A percentile compares a stretch with the other conserved stretches of the same genome.
Conservation (phyloP, 1,140 invertebrate genomes). For the Papilio machaon region DNA sequence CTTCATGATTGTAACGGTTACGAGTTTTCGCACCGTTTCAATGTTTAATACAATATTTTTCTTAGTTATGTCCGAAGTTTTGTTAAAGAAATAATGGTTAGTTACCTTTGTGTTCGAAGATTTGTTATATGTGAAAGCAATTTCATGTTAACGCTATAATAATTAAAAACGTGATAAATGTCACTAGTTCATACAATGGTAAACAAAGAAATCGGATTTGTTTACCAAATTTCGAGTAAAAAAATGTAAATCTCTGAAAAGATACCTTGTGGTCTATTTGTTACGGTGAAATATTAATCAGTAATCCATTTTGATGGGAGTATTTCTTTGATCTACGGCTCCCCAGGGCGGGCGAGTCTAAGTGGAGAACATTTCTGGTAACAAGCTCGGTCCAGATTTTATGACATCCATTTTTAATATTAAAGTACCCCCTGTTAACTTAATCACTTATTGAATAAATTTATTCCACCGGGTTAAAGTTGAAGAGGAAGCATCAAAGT, state of each 20-base stretch:
- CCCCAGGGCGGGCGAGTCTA: neutral
- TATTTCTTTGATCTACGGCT: constrained; percentile 21
- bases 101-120: neutral
- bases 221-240: neutral
- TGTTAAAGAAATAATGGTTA: neutral
- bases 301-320: constrained; percentile 18
- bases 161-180: too few species aligned
- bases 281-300: constrained; percentile 22
- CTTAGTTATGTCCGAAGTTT: constrained; percentile 17
- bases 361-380: constrained; percentile 14
- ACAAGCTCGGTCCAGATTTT: constrained; percentile 11
- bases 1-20: constrained; percentile 25
- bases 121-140: neutral
- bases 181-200: neutral
- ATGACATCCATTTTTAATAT: constrained; percentile 13
- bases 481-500: neutral
- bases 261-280: neutral
- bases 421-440: neutral
- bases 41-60: constrained; percentile 5
- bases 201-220: neutral
- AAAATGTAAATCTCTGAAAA: neutral
- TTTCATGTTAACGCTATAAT: too few species aligned
- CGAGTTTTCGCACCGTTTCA: constrained; percentile 13
- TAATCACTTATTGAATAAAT: constrained; percentile 6
- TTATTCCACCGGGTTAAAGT: neutral